Evolutionary conservation across 2,797 vertebrate genomes (phyloP).

Genomic region (Labeo calbasu): DNA sequence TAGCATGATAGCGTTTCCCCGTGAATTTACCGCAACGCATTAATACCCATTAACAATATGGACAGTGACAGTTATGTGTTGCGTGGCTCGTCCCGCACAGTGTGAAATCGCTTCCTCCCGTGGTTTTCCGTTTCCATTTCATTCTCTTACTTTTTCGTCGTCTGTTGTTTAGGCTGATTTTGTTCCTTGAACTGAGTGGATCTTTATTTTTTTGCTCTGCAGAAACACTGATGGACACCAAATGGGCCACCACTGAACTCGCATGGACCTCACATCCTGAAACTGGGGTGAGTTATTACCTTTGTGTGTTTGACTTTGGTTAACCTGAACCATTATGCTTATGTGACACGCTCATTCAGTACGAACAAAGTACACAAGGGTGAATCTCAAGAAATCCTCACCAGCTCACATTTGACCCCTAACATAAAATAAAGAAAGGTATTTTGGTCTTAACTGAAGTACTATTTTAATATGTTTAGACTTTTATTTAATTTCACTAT

Average conservation of each 20-base stretch:
- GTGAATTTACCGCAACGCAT: slow-evolving; percentile 16
- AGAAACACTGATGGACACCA: slow-evolving; percentile 99
- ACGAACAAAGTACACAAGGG: neutral
- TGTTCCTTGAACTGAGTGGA: slow-evolving; percentile 56
- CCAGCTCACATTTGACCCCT: neutral
- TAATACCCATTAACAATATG: slow-evolving; percentile 17
- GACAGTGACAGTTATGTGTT: neutral
- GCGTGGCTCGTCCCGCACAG: neutral
- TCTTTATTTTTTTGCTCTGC: slow-evolving; percentile 64
- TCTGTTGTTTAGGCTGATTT: slow-evolving; percentile 41
- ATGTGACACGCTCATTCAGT: neutral
- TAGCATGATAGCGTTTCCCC: slow-evolving; percentile 41
- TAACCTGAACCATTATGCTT: neutral
- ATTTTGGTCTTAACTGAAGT: too few species aligned
- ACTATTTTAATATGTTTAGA: too few species aligned
- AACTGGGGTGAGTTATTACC: slow-evolving; percentile 86
- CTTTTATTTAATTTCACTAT: too few species aligned
- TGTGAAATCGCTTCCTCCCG: slow-evolving; percentile 7
- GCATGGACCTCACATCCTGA: slow-evolving; percentile 96
- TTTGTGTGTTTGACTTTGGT: slow-evolving; percentile 18
- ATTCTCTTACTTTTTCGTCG: neutral
- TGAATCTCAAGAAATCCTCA: neutral
- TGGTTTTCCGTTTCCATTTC: neutral
- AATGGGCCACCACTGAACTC: slow-evolving; percentile 96
- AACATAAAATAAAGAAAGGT: neutral